Base-by-base conservation (phyloP, 64 coral and sea anemone genomes). In the Trachythela sp. region DNA sequence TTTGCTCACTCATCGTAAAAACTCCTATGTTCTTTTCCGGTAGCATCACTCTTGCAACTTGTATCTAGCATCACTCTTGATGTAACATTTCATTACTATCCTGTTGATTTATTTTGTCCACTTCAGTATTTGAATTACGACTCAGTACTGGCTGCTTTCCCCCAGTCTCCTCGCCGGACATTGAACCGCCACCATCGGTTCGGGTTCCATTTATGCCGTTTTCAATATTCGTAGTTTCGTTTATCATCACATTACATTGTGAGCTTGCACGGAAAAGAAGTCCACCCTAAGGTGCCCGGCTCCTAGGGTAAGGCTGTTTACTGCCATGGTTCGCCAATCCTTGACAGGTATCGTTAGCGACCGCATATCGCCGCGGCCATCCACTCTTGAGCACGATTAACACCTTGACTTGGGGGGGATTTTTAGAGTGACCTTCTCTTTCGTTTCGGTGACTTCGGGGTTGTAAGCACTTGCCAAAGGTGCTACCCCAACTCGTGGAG, bases 101-200 rank as follows among this genome's bases (percentile, higher is more conserved):
- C 67, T 85, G 52, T 90, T 90, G n/a, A 90, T 72, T 83, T 90
- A 70, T 83, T 83, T 90, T 33, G 88, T 90, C 88, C 80, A 90
- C 89, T 90, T 42, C 71, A 89, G 88, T 89, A 5, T 18, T 68
- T 89, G 76, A 68, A 42, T 89, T 51, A 48, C 27, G 70, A 89
- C 88, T 29, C 88, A 30, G 88, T 90, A 70, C 84, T 48, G 76
- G 42, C 88, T 90, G 88, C 88, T 90, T 75, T 45, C 40, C 88
- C 40, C 42, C 67, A 89, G 88, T 60, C 36, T 89, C 88, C 88
- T 34, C 77, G 88, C 88, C 88, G 60, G 88, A 68, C 88, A 68
- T 77, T 60, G 70, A 60, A 89, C 88, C 88, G 76, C 77, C 88
- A 70, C 84, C 35, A 85, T 34, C 38, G 38, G 38, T 58, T 34